A percentile compares a stretch with the other conserved stretches of the same genome.
phyloP scores from a whole-genome alignment of 2,888 invertebrate genomes.

The Spodoptera exigua region DNA sequence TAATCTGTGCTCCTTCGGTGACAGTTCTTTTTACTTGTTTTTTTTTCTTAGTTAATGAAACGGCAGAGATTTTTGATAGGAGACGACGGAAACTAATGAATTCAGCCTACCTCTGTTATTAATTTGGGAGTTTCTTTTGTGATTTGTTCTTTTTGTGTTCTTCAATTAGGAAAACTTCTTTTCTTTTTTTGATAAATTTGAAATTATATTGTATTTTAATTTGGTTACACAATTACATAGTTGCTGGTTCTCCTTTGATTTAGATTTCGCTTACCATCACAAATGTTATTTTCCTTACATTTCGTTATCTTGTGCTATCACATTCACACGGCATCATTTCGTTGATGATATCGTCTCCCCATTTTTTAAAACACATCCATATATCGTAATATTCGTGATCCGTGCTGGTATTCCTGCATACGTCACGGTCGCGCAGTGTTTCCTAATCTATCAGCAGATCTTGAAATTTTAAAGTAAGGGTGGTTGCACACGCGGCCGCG shows the following conservation, averaged over 20 bases:
- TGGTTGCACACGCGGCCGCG: constrained; percentile 64
- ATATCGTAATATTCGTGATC: background rate
- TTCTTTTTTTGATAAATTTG: constrained; percentile 24
- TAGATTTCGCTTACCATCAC: background rate
- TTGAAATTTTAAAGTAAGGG: constrained; percentile 81
- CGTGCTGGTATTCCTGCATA: constrained; percentile 14
- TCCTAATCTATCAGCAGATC: constrained; percentile 68
- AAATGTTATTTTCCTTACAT: too few relatives aligned
- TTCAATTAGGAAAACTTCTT: constrained; percentile 56
- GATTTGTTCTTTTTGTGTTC: constrained; percentile 53
- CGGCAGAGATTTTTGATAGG: constrained; percentile 83
- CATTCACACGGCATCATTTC: too few relatives aligned
- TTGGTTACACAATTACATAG: constrained; percentile 12
- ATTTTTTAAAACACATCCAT: too few relatives aligned
- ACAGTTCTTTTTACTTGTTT: constrained; percentile 74
- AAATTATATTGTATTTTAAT: constrained; percentile 32
- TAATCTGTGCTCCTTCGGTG: constrained; percentile 84
- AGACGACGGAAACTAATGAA: constrained; percentile 71
- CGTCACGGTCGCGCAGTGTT: constrained; percentile 42
- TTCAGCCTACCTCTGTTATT: constrained; percentile 68
- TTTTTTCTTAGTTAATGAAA: constrained; percentile 79
- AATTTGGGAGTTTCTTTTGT: constrained; percentile 60
- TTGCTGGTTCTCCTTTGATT: background rate
- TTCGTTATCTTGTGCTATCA: too few relatives aligned
- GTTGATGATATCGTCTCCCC: too few relatives aligned